A percentile compares a stretch with the other conserved stretches of the same genome.
Conservation (phyloP, 2,888 invertebrate species). For the Ligdia adustata region DNA sequence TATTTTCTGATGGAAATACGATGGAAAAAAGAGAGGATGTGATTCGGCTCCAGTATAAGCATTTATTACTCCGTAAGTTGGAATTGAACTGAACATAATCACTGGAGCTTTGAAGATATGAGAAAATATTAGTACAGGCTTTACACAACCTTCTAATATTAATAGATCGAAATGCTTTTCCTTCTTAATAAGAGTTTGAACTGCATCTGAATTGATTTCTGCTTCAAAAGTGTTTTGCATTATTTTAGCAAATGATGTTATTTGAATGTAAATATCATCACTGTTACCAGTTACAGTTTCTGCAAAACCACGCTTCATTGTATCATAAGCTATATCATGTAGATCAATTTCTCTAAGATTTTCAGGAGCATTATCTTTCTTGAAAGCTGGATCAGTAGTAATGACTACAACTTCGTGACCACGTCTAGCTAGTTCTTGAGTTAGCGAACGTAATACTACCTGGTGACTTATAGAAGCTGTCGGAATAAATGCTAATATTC, state of each 20-base stretch:
- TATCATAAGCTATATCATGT: constrained; percentile 1
- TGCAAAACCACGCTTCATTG: constrained; percentile 1
- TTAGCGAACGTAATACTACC: constrained; percentile 7
- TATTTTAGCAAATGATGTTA: background rate
- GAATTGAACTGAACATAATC: constrained; percentile 45
- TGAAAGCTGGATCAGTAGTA: constrained; percentile 14
- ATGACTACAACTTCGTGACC: constrained; percentile 24
- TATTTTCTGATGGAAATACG: constrained; percentile 19
- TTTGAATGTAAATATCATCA: constrained; percentile 4
- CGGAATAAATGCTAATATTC: constrained; percentile 24
- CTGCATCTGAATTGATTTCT: constrained; percentile 16
- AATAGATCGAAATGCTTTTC: constrained; percentile 44
- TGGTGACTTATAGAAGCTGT: constrained; percentile 23
- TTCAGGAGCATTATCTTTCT: constrained; percentile 3
- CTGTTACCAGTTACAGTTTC: constrained; percentile 4
- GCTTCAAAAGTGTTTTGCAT: constrained; percentile 8
- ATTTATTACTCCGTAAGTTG: constrained; percentile 30
- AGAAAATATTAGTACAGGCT: constrained; percentile 34
- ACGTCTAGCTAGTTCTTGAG: constrained; percentile 18
- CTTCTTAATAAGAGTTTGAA: constrained; percentile 14
- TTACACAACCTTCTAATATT: constrained; percentile 43
- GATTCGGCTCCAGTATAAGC: constrained; percentile 35
- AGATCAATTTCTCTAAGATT: constrained; percentile 22
- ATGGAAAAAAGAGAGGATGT: constrained; percentile 42
- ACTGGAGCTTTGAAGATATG: constrained; percentile 48